A percentile compares a stretch with the other conserved stretches of the same genome.
These are phyloP conservation scores for Drosophila antonietae DNA, from an alignment of 2,888 invertebrate genomes.

Conservation along the genomic window DNA sequence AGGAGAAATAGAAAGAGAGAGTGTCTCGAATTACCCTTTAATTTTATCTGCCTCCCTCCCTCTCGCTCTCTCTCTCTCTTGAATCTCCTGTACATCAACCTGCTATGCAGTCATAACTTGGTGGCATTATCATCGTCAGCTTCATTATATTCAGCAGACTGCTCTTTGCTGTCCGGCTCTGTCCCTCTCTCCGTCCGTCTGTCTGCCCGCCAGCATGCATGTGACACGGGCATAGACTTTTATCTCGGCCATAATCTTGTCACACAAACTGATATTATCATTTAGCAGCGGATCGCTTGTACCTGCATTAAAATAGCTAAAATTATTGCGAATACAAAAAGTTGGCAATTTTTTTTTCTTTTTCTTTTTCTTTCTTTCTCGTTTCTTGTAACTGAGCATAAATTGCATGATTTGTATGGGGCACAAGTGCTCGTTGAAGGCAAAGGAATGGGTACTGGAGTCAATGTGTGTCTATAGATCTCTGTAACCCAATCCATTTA, in stretches of 20 bases:
- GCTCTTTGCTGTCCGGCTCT: neutral
- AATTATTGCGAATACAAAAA: slow-evolving; percentile 24
- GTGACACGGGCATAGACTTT: slow-evolving; percentile 1
- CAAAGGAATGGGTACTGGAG: neutral
- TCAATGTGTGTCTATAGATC: neutral
- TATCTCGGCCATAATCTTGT: slow-evolving; percentile 41
- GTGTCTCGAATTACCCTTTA: slow-evolving; percentile 40
- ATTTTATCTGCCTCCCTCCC: slow-evolving; percentile 1
- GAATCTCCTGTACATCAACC: slow-evolving; percentile 21
- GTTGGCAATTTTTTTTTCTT: slow-evolving; percentile 2
- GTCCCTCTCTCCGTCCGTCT: neutral
- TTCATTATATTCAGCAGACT: slow-evolving; percentile 30
- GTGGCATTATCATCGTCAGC: slow-evolving; percentile 38
- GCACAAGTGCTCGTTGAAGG: neutral
- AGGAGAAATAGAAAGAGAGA: neutral
- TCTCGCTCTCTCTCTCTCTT: neutral
- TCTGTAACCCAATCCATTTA: neutral
- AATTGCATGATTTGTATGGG: neutral
- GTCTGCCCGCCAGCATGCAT: slow-evolving; percentile 1
- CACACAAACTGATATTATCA: slow-evolving; percentile 50
- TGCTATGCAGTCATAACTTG: slow-evolving; percentile 39
- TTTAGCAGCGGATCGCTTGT: slow-evolving; percentile 26
- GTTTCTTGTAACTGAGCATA: neutral
- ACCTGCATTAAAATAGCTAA: slow-evolving; percentile 28
- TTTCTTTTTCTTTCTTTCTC: too few species aligned